Base-by-base conservation (phyloP, 92 coral and sea anemone species). In the Pocillopora grandis region DNA sequence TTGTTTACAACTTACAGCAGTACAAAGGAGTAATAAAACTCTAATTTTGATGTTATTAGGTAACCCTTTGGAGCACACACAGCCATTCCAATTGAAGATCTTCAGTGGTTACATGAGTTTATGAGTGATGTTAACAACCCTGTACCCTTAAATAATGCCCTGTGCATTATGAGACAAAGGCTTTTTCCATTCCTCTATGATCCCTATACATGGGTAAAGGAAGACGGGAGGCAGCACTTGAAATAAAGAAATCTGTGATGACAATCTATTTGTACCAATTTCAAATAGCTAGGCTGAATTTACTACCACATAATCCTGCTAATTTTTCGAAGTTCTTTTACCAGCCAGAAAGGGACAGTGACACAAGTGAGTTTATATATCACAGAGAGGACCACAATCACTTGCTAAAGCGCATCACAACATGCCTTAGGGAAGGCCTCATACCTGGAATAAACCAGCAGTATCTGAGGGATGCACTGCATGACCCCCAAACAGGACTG, bases 11-110 rank as follows among this genome's bases (percentile, higher is more conserved):
- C 31, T 0, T 27, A 27, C 31, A 27, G 31, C 31, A 27, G 31
- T 27, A 27, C 31, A 27, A 27, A 27, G 31, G 31, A 27, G 31
- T 27, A 27, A 27, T 27, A 27, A 27, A 27, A 27, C 31, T 27
- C 31, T 27, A 27, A 27, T 27, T 27, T 27, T 27, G 31, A 27
- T 27, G 31, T 27, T 77, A 48, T 17, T 62, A 90, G 90, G 92
- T 1, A 71, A 80, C 70, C 84, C 89, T 12, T 15, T 85, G 18
- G 58, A 69, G 65, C 82, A 23, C 94, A 88, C 58, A 88, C 94
- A 65, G 92, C 90, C 3, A 77, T 91, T 23, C 92, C 94, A 10
- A 37, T 76, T 20, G 89, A 84, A 49, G 95, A 92, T 73, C 80
- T 87, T 8, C 56, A 21, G 35, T 92, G 92, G 93, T 75, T 90